phyloP scores from a whole-genome alignment of 2,113 vertebrate species.

The Pachypanchax playfairii region DNA sequence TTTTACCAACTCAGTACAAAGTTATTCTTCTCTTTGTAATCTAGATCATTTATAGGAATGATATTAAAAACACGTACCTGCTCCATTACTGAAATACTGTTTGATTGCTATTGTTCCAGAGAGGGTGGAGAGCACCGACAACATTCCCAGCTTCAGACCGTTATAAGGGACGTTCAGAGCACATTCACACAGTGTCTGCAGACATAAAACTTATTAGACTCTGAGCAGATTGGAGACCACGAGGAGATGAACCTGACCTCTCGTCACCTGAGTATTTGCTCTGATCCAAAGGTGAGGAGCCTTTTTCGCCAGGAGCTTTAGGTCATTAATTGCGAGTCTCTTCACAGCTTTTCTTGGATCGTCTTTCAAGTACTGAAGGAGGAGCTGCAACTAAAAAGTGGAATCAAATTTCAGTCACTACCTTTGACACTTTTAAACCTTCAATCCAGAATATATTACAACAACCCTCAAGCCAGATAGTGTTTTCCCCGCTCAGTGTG shows the following conservation, averaged over 20 bases:
- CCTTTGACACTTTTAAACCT: too few species aligned
- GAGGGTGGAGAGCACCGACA: conserved; percentile 90
- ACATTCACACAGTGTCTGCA: conserved; percentile 92
- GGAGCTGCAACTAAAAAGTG: conserved; percentile 88
- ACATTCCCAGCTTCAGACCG: conserved; percentile 94
- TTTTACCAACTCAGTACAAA: conserved; percentile 11
- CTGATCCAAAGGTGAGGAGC: conserved; percentile 95
- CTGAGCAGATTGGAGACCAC: not conserved
- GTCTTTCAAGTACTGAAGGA: conserved; percentile 92
- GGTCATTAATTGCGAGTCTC: conserved; percentile 90
- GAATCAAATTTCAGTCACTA: not conserved
- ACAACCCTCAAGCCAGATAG: not conserved
- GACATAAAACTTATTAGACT: not conserved
- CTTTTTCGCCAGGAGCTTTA: conserved; percentile 93
- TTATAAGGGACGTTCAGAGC: conserved; percentile 92
- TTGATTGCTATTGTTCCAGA: conserved; percentile 94
- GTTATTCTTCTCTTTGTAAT: not conserved
- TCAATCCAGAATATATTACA: too few species aligned
- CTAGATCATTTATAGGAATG: not conserved
- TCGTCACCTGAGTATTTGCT: conserved; percentile 93
- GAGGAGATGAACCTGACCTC: not conserved
- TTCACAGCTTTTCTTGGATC: conserved; percentile 96
- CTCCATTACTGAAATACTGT: conserved; percentile 86
- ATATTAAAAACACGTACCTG: conserved; percentile 76
- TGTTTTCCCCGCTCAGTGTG: not conserved